Evolutionary conservation across 2,797 vertebrate genomes (phyloP).

Genomic region (Falco columbarius): DNA sequence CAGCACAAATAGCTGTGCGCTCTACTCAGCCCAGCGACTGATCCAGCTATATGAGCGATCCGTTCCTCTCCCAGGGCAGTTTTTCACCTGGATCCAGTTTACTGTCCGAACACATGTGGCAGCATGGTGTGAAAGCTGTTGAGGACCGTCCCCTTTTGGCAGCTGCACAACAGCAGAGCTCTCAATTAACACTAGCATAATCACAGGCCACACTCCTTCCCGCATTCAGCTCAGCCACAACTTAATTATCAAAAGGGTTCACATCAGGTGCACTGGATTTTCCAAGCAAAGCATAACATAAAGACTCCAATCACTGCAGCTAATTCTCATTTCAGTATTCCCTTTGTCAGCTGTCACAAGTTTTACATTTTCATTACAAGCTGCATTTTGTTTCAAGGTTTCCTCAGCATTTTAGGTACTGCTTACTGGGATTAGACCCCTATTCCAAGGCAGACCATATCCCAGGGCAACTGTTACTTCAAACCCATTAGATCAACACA

Average conservation of each 20-base stretch:
- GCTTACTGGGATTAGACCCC: neutral
- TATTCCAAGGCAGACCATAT: neutral
- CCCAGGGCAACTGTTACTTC: neutral
- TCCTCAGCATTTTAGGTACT: neutral
- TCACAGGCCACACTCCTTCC: neutral
- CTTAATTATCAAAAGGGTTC: constrained; percentile 15
- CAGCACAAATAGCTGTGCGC: rapidly evolving
- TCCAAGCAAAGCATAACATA: neutral
- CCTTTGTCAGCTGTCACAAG: constrained; percentile 10
- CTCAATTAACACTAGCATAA: neutral
- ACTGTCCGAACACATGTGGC: rapidly evolving
- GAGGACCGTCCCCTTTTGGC: neutral
- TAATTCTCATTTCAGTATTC: constrained; percentile 5
- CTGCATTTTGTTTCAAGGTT: neutral
- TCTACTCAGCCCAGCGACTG: rapidly evolving
- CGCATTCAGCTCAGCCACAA: neutral
- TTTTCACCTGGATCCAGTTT: neutral
- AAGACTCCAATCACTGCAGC: neutral
- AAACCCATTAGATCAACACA: neutral
- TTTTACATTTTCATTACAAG: neutral
- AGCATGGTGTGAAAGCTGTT: neutral
- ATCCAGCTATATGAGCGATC: neutral
- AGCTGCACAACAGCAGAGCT: neutral
- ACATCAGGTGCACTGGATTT: neutral
- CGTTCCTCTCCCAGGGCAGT: neutral